Percentiles rank a stretch among this genome's conserved stretches.
Conservation (phyloP, 2,888 invertebrate genomes). For the Eupsilia transversa region DNA sequence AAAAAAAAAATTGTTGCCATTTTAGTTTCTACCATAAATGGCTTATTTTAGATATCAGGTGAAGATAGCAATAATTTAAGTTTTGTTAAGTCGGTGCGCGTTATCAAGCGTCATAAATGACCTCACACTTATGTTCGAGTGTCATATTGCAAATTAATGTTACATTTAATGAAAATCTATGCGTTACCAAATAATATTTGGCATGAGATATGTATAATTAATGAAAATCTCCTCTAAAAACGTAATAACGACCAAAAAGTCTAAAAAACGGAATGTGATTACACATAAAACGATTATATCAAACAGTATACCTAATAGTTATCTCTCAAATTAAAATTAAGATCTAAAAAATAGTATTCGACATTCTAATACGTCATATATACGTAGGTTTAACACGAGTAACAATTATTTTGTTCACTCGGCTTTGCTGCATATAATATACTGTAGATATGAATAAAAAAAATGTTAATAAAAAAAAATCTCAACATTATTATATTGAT, state of each 20-base stretch:
- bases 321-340: constrained; percentile 66
- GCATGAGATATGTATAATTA: constrained; percentile 56
- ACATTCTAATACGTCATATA: constrained; percentile 43
- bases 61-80: neutral
- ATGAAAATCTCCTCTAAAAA: constrained; percentile 62
- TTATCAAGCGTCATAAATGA: neutral
- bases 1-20: neutral
- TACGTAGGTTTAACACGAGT: constrained; percentile 11
- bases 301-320: constrained; percentile 68
- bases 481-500: constrained; percentile 10
- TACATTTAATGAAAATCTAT: constrained; percentile 37
- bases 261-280: constrained; percentile 81
- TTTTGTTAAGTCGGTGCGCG: neutral
- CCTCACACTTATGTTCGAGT: neutral
- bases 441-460: constrained; percentile 2
- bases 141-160: constrained; percentile 25
- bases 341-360: constrained; percentile 62
- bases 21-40: neutral
- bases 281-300: constrained; percentile 69
- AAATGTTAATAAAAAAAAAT: constrained; percentile 19
- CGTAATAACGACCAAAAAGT: constrained; percentile 69
- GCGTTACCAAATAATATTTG: constrained; percentile 57
- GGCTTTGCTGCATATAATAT: neutral
- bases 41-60: neutral
- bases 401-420: constrained; percentile 18